A percentile compares a stretch with the other conserved stretches of the same genome.
These are phyloP conservation scores for Athene noctua DNA, from an alignment of 2,113 vertebrate species.

Conservation along the genomic window DNA sequence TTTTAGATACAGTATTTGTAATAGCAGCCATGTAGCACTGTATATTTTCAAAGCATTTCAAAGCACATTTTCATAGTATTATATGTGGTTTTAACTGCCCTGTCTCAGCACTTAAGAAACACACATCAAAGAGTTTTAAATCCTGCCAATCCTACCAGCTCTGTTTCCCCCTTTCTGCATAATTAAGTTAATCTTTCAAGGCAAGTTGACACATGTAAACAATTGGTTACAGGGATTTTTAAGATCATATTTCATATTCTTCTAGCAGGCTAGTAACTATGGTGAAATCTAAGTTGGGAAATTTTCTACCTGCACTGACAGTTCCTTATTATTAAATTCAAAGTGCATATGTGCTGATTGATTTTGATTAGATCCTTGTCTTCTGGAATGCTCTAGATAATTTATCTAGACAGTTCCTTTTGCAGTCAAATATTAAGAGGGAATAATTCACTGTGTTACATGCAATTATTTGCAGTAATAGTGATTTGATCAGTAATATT, in stretches of 20 bases:
- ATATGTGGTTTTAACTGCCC: background rate
- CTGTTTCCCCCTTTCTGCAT: background rate
- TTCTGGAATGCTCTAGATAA: background rate
- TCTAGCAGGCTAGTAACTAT: constrained; percentile 12
- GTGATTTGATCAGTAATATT: background rate
- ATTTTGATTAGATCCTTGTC: constrained; percentile 27
- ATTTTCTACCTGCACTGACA: background rate
- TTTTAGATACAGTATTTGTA: background rate
- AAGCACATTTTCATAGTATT: constrained; percentile 18
- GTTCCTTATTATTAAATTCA: constrained; percentile 36
- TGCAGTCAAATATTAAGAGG: background rate
- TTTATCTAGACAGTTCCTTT: constrained; percentile 29
- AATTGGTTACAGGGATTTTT: constrained; percentile 46
- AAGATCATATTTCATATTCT: background rate
- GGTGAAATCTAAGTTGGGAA: background rate
- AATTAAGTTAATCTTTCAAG: constrained; percentile 65
- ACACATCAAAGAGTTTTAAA: constrained; percentile 58
- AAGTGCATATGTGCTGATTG: constrained; percentile 7
- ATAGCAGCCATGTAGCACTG: background rate
- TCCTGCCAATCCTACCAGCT: background rate
- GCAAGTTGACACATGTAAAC: constrained; percentile 46
- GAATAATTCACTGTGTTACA: background rate
- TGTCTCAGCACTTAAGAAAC: constrained; percentile 32
- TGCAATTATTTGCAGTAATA: constrained; percentile 13
- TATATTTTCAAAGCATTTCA: background rate